Evolutionary conservation across 1,140 invertebrate species (phyloP).

Genomic region (Dendrolimus kikuchii): DNA sequence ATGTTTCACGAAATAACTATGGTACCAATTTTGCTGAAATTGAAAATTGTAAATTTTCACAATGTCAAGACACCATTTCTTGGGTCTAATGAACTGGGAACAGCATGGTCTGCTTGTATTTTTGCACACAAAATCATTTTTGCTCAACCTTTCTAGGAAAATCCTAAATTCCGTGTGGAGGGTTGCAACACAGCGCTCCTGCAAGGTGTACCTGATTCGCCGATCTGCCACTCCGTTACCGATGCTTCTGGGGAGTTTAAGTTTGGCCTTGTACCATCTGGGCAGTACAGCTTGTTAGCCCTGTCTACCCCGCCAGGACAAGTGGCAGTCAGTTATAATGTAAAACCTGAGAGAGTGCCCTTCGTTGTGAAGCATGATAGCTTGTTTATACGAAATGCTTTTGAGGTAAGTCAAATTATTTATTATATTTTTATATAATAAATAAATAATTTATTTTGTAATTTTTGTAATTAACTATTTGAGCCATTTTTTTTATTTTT

Average conservation of each 20-base stretch:
- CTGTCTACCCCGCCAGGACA: slow-evolving; percentile 51
- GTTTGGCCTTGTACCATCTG: slow-evolving; percentile 85
- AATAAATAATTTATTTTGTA: slow-evolving; percentile 78
- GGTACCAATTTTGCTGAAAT: too few relatives aligned
- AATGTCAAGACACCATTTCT: too few relatives aligned
- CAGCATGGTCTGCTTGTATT: not conserved
- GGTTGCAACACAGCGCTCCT: slow-evolving; percentile 76
- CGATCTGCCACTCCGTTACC: slow-evolving; percentile 85
- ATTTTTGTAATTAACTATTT: slow-evolving; percentile 77
- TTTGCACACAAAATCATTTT: not conserved
- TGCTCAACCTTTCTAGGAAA: slow-evolving; percentile 27
- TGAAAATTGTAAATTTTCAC: too few relatives aligned
- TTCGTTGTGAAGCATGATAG: slow-evolving; percentile 84
- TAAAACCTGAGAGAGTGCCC: slow-evolving; percentile 79
- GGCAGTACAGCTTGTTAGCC: slow-evolving; percentile 77
- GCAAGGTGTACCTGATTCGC: slow-evolving; percentile 73
- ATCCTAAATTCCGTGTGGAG: slow-evolving; percentile 54
- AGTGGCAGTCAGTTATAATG: slow-evolving; percentile 66
- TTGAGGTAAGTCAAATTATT: slow-evolving; percentile 76
- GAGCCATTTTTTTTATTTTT: slow-evolving; percentile 17
- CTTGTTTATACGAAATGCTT: slow-evolving; percentile 79
- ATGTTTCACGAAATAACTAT: too few relatives aligned
- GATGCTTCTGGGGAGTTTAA: slow-evolving; percentile 83
- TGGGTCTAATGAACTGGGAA: too few relatives aligned
- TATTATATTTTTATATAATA: slow-evolving; percentile 79